Evolutionary conservation across 2,113 vertebrate species (phyloP), one percentile per base, ranked within the genome.

Genomic region (Cottus gobio): DNA sequence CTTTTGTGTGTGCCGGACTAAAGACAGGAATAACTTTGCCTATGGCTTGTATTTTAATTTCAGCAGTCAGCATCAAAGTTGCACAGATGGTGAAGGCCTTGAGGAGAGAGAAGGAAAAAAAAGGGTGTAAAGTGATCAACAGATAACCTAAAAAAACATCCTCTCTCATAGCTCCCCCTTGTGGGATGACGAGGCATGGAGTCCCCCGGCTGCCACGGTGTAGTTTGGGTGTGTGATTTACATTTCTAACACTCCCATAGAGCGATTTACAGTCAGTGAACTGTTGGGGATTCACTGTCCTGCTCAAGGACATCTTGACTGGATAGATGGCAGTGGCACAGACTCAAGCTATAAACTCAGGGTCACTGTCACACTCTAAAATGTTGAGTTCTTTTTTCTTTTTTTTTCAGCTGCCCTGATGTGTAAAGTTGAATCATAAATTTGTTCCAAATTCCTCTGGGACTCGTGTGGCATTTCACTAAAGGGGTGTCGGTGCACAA

Each of bases 141-240:
- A 71, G 80, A 85, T 82, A 80, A 80, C 61, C 20, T 58, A 46
- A 64, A 67, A 77, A 67, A 77, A 13, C 82, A 39, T 57, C 84
- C 82, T 88, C 85, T 89, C 86, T 46, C 66, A 46, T 61, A 69
- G 87, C 90, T 86, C 90, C 89, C 90, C 77, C 92, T 92, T n/a
- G 89, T 90, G 92, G 89, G 63, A 67, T 22, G 64, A 63, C 7
- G 34, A 71, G 50, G 60, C 28, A 48, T 52, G 68, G 54, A 52
- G 64, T 28, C 70, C 60, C 24, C 24, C 39, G n/a, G 26, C 30
- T 76, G 63, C 67, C 46, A 72, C 52, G 0, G 70, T 37, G 52
- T 62, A 66, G 73, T 77, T 82, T 71, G 1, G 36, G 31, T 5
- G 15, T 22, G 15, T 80, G 63, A 88, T 87, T 89, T 85, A 54